These are phyloP conservation scores for Tolypeutes matacus DNA, from an alignment of 2,797 vertebrate species.

Conservation along the genomic window DNA sequence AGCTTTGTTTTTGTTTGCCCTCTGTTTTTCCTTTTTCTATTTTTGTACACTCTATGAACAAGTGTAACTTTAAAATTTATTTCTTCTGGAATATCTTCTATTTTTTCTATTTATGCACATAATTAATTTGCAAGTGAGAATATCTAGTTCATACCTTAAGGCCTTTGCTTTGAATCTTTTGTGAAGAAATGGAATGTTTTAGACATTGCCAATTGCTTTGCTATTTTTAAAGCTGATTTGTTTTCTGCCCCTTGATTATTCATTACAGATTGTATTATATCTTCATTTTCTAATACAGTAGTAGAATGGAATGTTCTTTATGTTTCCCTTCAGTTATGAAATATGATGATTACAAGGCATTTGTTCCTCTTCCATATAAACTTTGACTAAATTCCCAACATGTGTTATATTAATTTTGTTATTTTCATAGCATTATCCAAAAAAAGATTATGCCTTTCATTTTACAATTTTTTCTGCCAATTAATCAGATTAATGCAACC, in stretches of 20 bases:
- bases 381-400: constrained; percentile 7
- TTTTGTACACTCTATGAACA: neutral
- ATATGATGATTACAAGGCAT: neutral
- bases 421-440: constrained; percentile 55
- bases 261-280: neutral
- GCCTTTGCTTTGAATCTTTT: constrained; percentile 35
- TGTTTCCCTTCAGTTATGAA: neutral
- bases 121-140: neutral
- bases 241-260: constrained; percentile 27
- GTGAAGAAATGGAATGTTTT: neutral
- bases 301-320: neutral
- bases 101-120: neutral
- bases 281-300: constrained; percentile 30
- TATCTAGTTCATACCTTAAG: neutral
- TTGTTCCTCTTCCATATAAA: neutral
- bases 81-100: neutral
- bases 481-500: constrained; percentile 33
- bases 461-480: constrained; percentile 52
- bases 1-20: neutral
- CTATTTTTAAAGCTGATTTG: constrained; percentile 19
- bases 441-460: constrained; percentile 39
- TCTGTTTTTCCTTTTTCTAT: neutral
- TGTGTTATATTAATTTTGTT: constrained; percentile 66
- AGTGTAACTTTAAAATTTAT: neutral
- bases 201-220: neutral